Evolutionary conservation across 2,888 invertebrate species (phyloP), one percentile per base, ranked within the genome.

Genomic region (Caenorhabditis virilis): DNA sequence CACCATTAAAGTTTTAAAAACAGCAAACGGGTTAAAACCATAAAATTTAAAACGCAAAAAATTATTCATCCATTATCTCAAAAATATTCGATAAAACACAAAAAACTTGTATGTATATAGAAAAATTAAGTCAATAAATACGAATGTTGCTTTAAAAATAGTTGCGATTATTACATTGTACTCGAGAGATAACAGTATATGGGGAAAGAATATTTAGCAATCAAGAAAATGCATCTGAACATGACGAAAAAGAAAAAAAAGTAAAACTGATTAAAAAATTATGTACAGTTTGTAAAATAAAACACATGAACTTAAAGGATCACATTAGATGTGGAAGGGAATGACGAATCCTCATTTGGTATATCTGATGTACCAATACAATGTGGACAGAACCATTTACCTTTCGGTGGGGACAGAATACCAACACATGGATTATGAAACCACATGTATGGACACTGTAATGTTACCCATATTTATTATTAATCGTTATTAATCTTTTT

Each of bases 361-460:
- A 45, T 36, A 20, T 16, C 38, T 6, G 18, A 25, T 0, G 38
- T 47, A 9, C 38, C 56, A 25, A 35, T 39, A 39, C 97, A 98
- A 82, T 93, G 92, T 0, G 95, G 95, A 85, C 97, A 98, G 85
- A 91, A 97, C 97, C 97, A 98, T 85, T 95, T 95, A 54, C 97
- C 97, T 85, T 95, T 94, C 0, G 97, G 97, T 41, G 95, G 92
- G 55, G 93, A 92, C 0, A 91, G 91, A 74, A 98, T 92, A 48
- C 92, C 93, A 46, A 98, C 95, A 85, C 97, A 98, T 5, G 92
- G 91, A 86, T 95, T 97, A 86, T 98, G 97, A 86, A 97, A 98
- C 97, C 97, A 98, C 85, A 97, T 95, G 83, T 92, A 93, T 0
- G 94, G 93, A 85, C 97, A 98, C 91, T 92, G 87, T 61, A 88